Percentiles rank a stretch among this genome's conserved stretches.
Conservation (phyloP, 2,113 vertebrate genomes). For the Camelus bactrianus region DNA sequence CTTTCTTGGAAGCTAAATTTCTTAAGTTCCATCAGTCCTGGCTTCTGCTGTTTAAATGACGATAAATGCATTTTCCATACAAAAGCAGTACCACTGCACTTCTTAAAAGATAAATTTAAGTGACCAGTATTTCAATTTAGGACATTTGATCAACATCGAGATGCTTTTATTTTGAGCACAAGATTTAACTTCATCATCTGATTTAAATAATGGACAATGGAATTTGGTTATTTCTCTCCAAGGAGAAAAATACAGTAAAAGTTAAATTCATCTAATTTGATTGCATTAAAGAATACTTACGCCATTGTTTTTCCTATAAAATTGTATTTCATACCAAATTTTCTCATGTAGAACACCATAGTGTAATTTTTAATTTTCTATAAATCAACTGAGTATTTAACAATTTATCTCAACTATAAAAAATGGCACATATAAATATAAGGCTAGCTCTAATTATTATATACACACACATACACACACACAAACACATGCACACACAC, state of each 20-base stretch:
- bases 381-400: background rate
- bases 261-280: background rate
- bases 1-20: background rate
- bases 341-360: background rate
- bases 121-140: background rate
- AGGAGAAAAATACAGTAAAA: background rate
- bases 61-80: background rate
- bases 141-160: background rate
- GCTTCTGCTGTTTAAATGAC: background rate
- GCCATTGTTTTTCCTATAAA: background rate
- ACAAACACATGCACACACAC: background rate
- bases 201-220: background rate
- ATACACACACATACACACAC: background rate
- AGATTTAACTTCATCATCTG: background rate
- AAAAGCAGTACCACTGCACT: background rate
- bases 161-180: background rate
- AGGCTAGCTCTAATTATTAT: background rate
- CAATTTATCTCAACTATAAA: background rate
- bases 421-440: background rate
- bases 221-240: background rate
- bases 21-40: background rate
- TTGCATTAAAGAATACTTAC: background rate
- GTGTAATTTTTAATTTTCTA: background rate
- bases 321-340: background rate
- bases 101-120: constrained; percentile 18